Conservation (phyloP, 2,113 vertebrate genomes). For the Kryptolebias marmoratus region DNA sequence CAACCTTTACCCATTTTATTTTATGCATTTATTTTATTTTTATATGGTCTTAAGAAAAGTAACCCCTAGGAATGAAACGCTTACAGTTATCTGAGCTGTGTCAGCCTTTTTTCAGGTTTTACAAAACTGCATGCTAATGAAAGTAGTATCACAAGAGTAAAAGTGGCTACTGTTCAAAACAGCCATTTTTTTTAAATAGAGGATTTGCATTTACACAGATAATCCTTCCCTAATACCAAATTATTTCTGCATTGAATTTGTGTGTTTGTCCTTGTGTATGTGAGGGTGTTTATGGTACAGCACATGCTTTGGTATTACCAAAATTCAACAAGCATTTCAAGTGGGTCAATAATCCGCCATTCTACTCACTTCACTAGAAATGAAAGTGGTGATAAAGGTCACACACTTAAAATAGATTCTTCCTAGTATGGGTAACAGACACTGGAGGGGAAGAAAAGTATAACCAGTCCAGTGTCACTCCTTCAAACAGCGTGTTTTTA, state of each 20-base stretch:
- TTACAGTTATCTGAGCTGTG: conserved; percentile 48
- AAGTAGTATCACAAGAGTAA: conserved; percentile 36
- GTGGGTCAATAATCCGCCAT: conserved; percentile 31
- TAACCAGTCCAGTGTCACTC: conserved; percentile 37
- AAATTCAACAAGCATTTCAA: conserved; percentile 21
- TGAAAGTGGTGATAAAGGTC: conserved; percentile 57
- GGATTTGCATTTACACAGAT: conserved; percentile 45
- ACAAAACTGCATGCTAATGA: conserved; percentile 47
- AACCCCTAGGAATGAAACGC: conserved; percentile 45
- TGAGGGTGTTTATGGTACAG: conserved; percentile 1
- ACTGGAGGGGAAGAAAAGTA: background rate
- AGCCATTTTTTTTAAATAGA: background rate
- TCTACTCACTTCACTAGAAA: conserved; percentile 37
- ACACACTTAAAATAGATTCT: conserved; percentile 61
- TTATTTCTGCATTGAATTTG: conserved; percentile 23
- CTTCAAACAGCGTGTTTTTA: conserved; percentile 49
- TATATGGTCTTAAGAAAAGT: conserved; percentile 37
- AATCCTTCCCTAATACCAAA: conserved; percentile 22
- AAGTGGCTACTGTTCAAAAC: conserved; percentile 17
- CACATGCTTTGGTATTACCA: background rate
- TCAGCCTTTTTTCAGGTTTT: conserved; percentile 40
- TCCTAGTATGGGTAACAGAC: conserved; percentile 48
- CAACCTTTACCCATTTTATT: background rate
- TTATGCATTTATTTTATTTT: conserved; percentile 7
- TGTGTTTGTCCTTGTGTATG: background rate